These are phyloP conservation scores for Oreonectes daqikongensis DNA, from an alignment of 2,797 vertebrate genomes.

Conservation along the genomic window DNA sequence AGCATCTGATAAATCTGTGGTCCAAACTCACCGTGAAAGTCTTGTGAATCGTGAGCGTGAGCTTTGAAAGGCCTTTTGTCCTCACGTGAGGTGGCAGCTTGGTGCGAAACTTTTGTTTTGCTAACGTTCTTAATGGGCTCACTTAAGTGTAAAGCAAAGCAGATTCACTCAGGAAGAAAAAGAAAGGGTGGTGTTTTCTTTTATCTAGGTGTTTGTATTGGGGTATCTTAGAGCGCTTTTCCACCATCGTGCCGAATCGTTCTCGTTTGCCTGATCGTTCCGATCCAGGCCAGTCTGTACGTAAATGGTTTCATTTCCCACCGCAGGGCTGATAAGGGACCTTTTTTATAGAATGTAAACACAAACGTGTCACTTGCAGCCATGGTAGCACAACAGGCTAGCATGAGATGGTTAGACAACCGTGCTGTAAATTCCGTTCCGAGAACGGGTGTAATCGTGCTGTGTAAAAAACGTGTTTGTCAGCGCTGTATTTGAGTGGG, in stretches of 20 bases:
- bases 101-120: slow-evolving; percentile 58
- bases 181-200: slow-evolving; percentile 57
- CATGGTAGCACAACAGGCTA: too few species aligned
- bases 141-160: slow-evolving; percentile 63
- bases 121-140: slow-evolving; percentile 59
- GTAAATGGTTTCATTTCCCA: too few species aligned
- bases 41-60: not conserved
- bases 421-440: too few species aligned
- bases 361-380: too few species aligned
- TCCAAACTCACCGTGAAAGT: slow-evolving; percentile 57
- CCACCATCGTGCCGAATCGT: too few species aligned
- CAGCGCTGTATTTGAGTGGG: slow-evolving; percentile 13
- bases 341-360: too few species aligned
- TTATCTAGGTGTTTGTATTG: slow-evolving; percentile 59
- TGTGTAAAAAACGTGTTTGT: slow-evolving; percentile 10
- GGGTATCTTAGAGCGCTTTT: too few species aligned
- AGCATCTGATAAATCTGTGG: slow-evolving; percentile 48
- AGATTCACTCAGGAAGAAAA: slow-evolving; percentile 59
- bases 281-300: too few species aligned
- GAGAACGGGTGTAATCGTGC: too few species aligned
- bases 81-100: slow-evolving; percentile 10
- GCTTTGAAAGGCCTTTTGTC: slow-evolving; percentile 31
- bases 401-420: too few species aligned
- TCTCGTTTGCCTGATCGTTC: too few species aligned
- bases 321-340: too few species aligned